Evolutionary conservation across 2,888 invertebrate species (phyloP), one percentile per base, ranked within the genome.

Genomic region (Heliconius sara): DNA sequence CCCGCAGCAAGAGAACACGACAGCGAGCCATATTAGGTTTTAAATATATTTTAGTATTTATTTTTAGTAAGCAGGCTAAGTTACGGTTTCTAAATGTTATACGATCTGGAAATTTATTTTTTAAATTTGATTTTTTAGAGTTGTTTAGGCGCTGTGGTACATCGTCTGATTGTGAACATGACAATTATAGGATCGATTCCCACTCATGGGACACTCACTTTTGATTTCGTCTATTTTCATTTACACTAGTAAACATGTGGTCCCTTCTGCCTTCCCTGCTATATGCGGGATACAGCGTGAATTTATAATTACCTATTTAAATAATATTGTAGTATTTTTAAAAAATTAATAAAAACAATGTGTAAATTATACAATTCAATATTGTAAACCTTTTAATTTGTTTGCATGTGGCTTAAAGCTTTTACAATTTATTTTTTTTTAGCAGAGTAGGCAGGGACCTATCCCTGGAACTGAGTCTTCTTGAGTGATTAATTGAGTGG

Each of bases 1-100:
- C 67, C 22, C 60, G 68, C 19, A 30, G 74, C 79, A 34, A 63
- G 74, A 10, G 30, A 79, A 79, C 78, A 79, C 63, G 79, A 79
- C 79, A 70, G 4, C 68, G 27, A 30, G 3, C 79, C 79, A n/a
- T 79, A 70, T 79, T 70, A n/a, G 74, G 63, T 39, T 66, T 66
- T 75, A 75, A 66, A 65, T 47, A 43, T 30, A 66, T 27, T 75
- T 75, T 43, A 75, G 63, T 43, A 75, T 43, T 43, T 75, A 75
- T 65, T 66, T 72, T 39, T 60, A 73, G 73, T 39, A 30, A n/a
- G 34, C 13, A 57, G 12, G 19, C n/a, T 72, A 34, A 52, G 52
- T 52, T 52, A 7, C 9, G 12, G 34, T 34, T 34, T 73, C 60
- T 60, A 60, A 13, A 6, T 30, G 25, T 73, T 39, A 72, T 52